Percentiles rank a stretch among this genome's conserved stretches.
These are phyloP conservation scores for Halcyon smyrnensis DNA, from an alignment of 2,797 vertebrate species.

Conservation along the genomic window DNA sequence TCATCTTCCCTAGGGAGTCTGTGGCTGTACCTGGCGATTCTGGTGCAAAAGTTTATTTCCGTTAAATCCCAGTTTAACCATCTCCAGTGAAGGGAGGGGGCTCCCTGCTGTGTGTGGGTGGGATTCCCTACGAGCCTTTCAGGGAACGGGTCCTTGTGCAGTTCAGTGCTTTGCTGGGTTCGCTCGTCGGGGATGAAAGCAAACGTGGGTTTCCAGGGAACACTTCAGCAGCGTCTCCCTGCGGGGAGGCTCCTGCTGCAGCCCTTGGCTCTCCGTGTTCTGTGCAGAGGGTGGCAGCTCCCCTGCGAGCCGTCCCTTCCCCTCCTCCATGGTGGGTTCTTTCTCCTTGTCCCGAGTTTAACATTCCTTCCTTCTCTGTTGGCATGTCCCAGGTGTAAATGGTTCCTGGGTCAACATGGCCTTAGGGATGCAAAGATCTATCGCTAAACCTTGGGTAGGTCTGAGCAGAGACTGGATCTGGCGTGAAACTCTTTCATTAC, in stretches of 20 bases:
- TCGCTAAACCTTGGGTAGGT: neutral
- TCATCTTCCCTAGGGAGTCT: neutral
- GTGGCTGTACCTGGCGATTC: neutral
- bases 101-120: neutral
- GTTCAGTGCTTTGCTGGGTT: neutral
- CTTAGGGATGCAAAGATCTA: neutral
- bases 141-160: accelerated
- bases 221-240: no score
- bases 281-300: accelerated
- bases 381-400: neutral
- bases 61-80: neutral
- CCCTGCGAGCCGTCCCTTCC: neutral
- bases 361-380: neutral
- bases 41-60: neutral
- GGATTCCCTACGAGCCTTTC: accelerated
- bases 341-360: neutral
- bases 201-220: neutral
- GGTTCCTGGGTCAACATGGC: neutral
- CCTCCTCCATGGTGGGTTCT: accelerated
- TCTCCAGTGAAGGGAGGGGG: accelerated
- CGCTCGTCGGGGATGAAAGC: neutral
- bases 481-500: neutral
- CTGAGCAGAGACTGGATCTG: neutral
- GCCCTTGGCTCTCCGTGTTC: accelerated
- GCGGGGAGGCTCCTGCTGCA: no score